Evolutionary conservation across 1,140 invertebrate species (phyloP).

Genomic region (Scaptomyza montana): DNA sequence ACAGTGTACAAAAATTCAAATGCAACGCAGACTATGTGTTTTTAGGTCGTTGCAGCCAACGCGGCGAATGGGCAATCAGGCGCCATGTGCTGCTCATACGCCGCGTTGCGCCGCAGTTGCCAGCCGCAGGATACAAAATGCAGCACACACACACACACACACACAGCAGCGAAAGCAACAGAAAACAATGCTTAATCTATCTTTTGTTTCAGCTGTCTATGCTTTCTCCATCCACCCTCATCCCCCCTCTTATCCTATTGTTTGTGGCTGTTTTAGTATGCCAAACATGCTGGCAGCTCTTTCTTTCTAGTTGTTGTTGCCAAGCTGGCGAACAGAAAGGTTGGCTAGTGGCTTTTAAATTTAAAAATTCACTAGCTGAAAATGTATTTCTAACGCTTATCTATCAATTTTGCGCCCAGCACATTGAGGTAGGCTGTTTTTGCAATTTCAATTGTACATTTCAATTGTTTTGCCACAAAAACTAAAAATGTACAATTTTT

Average conservation of each 20-base stretch:
- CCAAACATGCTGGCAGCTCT: constrained; percentile 18
- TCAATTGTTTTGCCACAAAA: background rate
- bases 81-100: constrained; percentile 49
- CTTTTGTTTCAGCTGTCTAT: constrained; percentile 45
- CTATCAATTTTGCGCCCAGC: constrained; percentile 11
- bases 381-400: constrained; percentile 1
- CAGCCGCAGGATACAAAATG: constrained; percentile 25
- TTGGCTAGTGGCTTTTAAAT: constrained; percentile 15
- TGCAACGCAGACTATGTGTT: constrained; percentile 13
- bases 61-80: constrained; percentile 53
- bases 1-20: constrained; percentile 13
- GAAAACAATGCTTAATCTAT: constrained; percentile 67
- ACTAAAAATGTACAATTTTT: background rate
- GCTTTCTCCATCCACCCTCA: background rate
- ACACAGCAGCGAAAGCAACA: constrained; percentile 10
- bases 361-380: constrained; percentile 39
- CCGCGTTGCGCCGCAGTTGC: constrained; percentile 48
- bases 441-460: background rate
- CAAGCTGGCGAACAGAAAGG: background rate
- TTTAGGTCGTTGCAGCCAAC: background rate
- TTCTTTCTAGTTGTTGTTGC: background rate
- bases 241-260: background rate
- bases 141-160: constrained; percentile 14
- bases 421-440: constrained; percentile 14
- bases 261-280: constrained; percentile 3